These are phyloP conservation scores for Ceyx erithaca DNA, from an alignment of 2,797 vertebrate genomes.

Conservation along the genomic window DNA sequence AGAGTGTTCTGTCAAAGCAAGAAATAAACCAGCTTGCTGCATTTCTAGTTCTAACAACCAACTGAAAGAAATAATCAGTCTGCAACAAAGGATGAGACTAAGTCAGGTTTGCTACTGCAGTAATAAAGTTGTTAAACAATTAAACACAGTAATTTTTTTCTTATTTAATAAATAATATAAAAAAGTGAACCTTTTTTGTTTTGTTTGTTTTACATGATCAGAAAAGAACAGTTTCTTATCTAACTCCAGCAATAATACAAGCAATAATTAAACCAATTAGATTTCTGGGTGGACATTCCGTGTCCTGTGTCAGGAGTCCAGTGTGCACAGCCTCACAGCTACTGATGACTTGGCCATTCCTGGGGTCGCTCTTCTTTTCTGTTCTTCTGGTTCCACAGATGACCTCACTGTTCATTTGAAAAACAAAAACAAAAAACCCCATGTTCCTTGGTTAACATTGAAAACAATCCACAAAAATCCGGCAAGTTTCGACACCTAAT, in stretches of 20 bases:
- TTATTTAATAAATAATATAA: conserved; percentile 80
- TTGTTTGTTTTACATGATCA: conserved; percentile 50
- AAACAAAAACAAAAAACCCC: neutral
- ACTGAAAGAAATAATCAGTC: neutral
- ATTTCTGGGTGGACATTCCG: conserved; percentile 27
- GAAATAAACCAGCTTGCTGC: neutral
- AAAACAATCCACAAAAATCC: neutral
- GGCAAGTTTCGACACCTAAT: conserved; percentile 32
- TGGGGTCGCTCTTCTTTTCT: neutral
- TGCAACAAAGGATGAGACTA: neutral
- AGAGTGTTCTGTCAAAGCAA: neutral
- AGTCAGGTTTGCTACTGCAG: neutral
- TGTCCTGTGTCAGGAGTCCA: conserved; percentile 43
- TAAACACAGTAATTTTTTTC: conserved; percentile 67
- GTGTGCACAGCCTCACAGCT: conserved; percentile 20
- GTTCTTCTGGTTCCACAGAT: neutral
- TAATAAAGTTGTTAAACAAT: conserved; percentile 59
- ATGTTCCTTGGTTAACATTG: neutral
- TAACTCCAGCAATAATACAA: conserved; percentile 69
- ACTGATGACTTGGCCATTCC: conserved; percentile 31
- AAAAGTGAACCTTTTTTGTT: conserved; percentile 64
- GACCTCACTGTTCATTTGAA: neutral
- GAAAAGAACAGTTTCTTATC: conserved; percentile 63
- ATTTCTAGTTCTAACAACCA: neutral
- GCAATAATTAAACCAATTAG: neutral